phyloP scores from a whole-genome alignment of 2,797 vertebrate species.

The Clarias laeviceps region DNA sequence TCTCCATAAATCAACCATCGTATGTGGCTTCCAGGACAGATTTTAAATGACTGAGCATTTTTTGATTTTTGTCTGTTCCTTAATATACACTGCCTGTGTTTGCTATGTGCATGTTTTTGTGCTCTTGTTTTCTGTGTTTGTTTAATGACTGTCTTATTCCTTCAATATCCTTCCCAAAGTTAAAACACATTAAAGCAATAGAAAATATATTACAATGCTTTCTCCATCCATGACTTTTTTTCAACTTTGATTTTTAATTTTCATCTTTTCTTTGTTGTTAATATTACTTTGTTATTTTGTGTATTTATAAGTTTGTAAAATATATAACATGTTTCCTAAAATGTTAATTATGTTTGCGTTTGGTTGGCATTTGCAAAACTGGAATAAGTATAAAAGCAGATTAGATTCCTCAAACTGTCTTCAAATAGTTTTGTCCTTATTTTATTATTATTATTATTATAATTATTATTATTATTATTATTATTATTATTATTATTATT shows the following conservation, averaged over 20 bases:
- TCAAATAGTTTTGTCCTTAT: neutral
- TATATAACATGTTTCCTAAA: neutral
- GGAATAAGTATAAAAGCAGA: neutral
- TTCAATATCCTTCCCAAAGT: slow-evolving; percentile 14
- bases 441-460: neutral
- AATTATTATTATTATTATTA: neutral
- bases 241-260: no score
- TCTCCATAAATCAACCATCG: neutral
- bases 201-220: neutral
- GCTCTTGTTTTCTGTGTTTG: neutral
- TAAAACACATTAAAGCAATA: slow-evolving; percentile 41
- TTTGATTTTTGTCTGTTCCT: neutral
- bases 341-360: neutral
- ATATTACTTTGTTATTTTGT: no score
- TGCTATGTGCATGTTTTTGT: slow-evolving; percentile 18
- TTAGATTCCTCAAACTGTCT: neutral
- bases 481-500: neutral
- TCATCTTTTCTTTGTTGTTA: neutral
- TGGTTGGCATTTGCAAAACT: neutral
- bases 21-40: neutral
- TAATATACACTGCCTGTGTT: neutral
- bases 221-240: no score
- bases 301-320: neutral
- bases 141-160: slow-evolving; percentile 24
- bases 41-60: slow-evolving; percentile 8